phyloP scores from a whole-genome alignment of 2,888 invertebrate species.

The Acanthoscelides obtectus region DNA sequence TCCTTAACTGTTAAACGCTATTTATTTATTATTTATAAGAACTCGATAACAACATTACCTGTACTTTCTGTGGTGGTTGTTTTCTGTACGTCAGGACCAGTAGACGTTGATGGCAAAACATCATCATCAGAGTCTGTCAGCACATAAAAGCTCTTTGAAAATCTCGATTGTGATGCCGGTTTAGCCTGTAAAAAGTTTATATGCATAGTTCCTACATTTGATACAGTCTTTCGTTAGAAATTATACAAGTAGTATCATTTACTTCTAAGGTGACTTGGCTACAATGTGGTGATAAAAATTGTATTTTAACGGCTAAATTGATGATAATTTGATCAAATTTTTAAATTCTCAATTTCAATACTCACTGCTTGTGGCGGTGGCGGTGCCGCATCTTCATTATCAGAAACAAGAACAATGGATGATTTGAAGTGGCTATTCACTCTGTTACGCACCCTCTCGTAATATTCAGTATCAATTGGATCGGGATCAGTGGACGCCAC shows the following conservation, averaged over 20 bases:
- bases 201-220: too few species aligned
- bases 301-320: too few species aligned
- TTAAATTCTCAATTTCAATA: neutral
- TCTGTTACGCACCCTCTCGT: neutral
- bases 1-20: too few species aligned
- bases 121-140: neutral
- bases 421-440: neutral
- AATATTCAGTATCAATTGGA: neutral
- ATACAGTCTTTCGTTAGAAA: too few species aligned
- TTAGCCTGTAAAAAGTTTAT: neutral
- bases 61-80: neutral
- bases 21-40: too few species aligned
- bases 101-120: neutral
- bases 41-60: neutral
- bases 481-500: neutral
- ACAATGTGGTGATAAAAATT: too few species aligned
- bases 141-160: neutral
- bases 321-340: neutral
- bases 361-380: neutral
- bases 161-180: neutral
- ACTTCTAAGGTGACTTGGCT: too few species aligned
- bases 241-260: too few species aligned
- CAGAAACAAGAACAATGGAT: neutral
- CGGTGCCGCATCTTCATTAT: neutral
- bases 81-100: too few species aligned